phyloP scores from a whole-genome alignment of 2,797 vertebrate genomes.

The Sebastes flavidus region DNA sequence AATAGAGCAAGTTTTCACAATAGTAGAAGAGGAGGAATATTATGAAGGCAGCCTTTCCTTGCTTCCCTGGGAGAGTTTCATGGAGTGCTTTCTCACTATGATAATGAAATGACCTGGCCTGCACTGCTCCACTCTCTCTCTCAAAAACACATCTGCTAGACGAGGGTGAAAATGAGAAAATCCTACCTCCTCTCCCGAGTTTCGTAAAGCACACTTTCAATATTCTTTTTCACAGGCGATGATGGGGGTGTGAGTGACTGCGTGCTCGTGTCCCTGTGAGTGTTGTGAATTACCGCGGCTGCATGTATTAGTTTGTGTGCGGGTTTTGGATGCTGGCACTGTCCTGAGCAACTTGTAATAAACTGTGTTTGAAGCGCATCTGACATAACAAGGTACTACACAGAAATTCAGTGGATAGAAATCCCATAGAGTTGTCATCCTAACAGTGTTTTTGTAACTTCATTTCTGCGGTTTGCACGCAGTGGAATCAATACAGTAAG shows the following conservation, averaged over 20 bases:
- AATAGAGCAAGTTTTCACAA: slow-evolving; percentile 72
- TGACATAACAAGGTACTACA: slow-evolving; percentile 60
- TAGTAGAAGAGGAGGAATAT: slow-evolving; percentile 55
- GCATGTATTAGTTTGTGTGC: slow-evolving; percentile 16
- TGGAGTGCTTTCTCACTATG: slow-evolving; percentile 79
- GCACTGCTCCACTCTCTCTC: slow-evolving; percentile 62
- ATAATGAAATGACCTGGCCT: slow-evolving; percentile 82
- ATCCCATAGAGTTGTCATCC: slow-evolving; percentile 59
- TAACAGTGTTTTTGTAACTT: slow-evolving; percentile 59
- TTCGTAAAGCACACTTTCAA: slow-evolving; percentile 76
- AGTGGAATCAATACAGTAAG: slow-evolving; percentile 68
- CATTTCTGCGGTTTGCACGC: slow-evolving; percentile 43
- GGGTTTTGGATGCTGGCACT: not conserved
- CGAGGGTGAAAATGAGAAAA: slow-evolving; percentile 79
- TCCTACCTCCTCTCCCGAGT: slow-evolving; percentile 71
- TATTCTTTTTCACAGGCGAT: slow-evolving; percentile 67
- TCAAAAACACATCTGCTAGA: slow-evolving; percentile 76
- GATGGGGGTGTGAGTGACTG: slow-evolving; percentile 53
- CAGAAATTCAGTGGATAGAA: slow-evolving; percentile 52
- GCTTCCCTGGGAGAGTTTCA: slow-evolving; percentile 75
- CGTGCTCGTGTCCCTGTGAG: slow-evolving; percentile 33
- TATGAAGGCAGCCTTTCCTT: slow-evolving; percentile 67
- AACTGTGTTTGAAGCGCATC: slow-evolving; percentile 57
- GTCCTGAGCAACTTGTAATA: slow-evolving; percentile 57
- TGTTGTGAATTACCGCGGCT: slow-evolving; percentile 16